Evolutionary conservation across 2,888 invertebrate species (phyloP).

Genomic region (Argyresthia goedartella): DNA sequence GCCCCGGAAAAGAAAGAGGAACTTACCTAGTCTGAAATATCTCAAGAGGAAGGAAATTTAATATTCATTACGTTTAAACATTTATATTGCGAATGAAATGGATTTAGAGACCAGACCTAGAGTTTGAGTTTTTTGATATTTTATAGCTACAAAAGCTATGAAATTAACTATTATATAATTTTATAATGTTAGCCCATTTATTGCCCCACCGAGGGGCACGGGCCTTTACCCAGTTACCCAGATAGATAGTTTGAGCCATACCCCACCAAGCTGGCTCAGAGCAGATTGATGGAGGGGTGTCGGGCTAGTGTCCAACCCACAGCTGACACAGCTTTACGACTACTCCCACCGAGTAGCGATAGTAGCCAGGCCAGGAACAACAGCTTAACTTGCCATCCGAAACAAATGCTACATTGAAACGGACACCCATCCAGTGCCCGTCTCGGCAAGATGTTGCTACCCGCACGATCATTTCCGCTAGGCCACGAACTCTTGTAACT

Average conservation of each 20-base stretch:
- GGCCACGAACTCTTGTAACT: too few relatives aligned
- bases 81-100: background rate
- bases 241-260: background rate
- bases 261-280: too few relatives aligned
- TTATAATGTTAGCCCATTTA: background rate
- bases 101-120: background rate
- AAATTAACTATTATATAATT: background rate
- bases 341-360: too few relatives aligned
- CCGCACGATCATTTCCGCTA: too few relatives aligned
- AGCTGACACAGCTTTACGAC: too few relatives aligned
- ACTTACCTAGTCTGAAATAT: background rate
- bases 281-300: too few relatives aligned
- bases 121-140: background rate
- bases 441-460: too few relatives aligned
- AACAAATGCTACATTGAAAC: too few relatives aligned
- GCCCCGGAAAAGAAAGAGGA: background rate
- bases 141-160: background rate
- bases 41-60: background rate
- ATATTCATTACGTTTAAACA: background rate
- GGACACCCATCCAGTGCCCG: too few relatives aligned
- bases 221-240: background rate
- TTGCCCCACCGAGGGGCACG: background rate
- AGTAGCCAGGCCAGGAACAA: too few relatives aligned
- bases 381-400: too few relatives aligned
- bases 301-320: too few relatives aligned